Conservation (phyloP, 2,113 vertebrate genomes). For the Conger conger region DNA sequence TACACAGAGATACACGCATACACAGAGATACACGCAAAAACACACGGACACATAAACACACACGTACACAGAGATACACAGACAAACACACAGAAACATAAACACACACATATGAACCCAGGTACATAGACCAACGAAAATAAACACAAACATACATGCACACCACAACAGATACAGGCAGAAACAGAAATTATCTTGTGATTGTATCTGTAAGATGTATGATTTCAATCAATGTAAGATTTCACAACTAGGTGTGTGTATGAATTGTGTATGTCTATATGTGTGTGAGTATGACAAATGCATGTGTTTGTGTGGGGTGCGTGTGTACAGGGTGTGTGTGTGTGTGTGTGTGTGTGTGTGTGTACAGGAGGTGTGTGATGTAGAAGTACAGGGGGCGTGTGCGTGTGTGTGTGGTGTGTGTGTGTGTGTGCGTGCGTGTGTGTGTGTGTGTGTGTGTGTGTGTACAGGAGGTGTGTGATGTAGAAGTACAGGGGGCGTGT, state of each 20-base stretch:
- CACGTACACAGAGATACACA: not conserved
- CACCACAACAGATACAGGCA: too few species aligned
- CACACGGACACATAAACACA: not conserved
- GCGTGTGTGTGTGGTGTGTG: not conserved
- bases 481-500: not conserved
- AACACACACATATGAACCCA: not conserved
- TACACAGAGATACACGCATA: not conserved
- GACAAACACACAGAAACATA: not conserved
- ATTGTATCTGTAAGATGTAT: not conserved
- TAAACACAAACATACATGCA: not conserved
- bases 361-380: not conserved
- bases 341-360: not conserved
- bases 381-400: not conserved
- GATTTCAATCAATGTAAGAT: not conserved
- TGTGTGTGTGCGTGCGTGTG: not conserved
- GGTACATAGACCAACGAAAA: too few species aligned
- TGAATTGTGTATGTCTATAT: not conserved
- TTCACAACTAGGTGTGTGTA: not conserved
- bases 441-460: not conserved
- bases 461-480: not conserved
- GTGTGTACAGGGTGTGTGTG: not conserved
- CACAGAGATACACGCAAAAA: not conserved
- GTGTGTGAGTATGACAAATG: not conserved
- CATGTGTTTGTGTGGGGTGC: not conserved
- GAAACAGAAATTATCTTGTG: too few species aligned